phyloP scores from a whole-genome alignment of 2,113 vertebrate species.

The Thunnus maccoyii region DNA sequence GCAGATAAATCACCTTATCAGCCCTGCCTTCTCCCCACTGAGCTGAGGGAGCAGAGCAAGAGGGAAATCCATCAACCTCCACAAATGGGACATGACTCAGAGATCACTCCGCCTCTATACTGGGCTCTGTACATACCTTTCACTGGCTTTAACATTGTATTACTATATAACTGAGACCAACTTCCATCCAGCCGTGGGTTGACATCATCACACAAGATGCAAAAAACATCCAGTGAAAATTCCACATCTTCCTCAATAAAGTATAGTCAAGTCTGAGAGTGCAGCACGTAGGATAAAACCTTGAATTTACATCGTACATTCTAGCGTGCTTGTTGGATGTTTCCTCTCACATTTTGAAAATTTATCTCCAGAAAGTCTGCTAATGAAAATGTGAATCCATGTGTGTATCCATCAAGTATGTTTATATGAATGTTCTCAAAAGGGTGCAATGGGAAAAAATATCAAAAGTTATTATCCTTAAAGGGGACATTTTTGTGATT shows the following conservation, averaged over 20 bases:
- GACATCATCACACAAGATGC: constrained; percentile 38
- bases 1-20: constrained; percentile 88
- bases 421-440: too few relatives aligned
- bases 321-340: not conserved
- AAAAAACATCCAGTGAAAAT: constrained; percentile 33
- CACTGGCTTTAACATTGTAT: constrained; percentile 67
- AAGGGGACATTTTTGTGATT: too few relatives aligned
- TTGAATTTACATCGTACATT: not conserved
- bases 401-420: too few relatives aligned
- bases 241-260: not conserved
- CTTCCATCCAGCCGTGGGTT: not conserved
- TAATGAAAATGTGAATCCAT: too few relatives aligned
- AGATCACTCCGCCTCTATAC: constrained; percentile 77
- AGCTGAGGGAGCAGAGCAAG: constrained; percentile 81
- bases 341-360: not conserved
- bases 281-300: not conserved
- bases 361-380: too few relatives aligned
- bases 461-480: too few relatives aligned
- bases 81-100: constrained; percentile 82
- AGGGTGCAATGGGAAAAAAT: too few relatives aligned
- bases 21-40: constrained; percentile 84
- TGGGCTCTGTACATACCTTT: constrained; percentile 66
- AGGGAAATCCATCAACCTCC: constrained; percentile 85
- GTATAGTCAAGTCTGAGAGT: not conserved
- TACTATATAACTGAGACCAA: constrained; percentile 38